Percentiles rank a stretch among this genome's conserved stretches.
Conservation (phyloP, 1,140 invertebrate species). For the Drosophila athabasca region DNA sequence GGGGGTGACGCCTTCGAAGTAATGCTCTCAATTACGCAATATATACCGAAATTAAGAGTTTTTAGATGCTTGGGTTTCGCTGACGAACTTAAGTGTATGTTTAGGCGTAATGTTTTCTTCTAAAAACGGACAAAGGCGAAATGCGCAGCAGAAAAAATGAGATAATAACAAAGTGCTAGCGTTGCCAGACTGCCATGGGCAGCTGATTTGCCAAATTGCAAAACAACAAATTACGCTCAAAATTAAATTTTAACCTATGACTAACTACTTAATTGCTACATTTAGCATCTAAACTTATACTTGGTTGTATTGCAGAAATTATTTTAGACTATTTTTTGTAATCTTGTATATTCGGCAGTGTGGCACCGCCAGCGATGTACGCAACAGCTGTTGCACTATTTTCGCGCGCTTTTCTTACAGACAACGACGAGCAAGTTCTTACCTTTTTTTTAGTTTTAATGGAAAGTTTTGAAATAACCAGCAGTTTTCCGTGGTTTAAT, state of each 20-base stretch:
- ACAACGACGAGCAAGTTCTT: neutral
- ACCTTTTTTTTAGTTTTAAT: constrained; percentile 45
- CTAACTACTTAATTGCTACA: neutral
- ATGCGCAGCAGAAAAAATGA: constrained; percentile 81
- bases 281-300: too few relatives aligned
- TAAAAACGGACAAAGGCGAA: constrained; percentile 70
- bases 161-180: constrained; percentile 70
- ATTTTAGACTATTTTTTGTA: neutral
- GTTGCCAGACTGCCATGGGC: constrained; percentile 52
- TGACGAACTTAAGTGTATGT: constrained; percentile 17
- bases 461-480: constrained; percentile 12
- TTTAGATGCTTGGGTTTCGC: constrained; percentile 30
- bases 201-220: constrained; percentile 56
- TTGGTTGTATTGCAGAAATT: too few relatives aligned
- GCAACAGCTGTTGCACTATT: constrained; percentile 58
- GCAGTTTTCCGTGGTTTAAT: neutral
- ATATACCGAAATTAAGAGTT: constrained; percentile 1
- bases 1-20: constrained; percentile 13
- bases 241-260: neutral
- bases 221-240: neutral
- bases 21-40: constrained; percentile 25
- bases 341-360: neutral
- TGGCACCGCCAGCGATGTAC: constrained; percentile 42
- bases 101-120: constrained; percentile 58
- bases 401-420: constrained; percentile 39